These are phyloP conservation scores for Noctua janthe DNA, from an alignment of 2,888 invertebrate species.

Conservation along the genomic window DNA sequence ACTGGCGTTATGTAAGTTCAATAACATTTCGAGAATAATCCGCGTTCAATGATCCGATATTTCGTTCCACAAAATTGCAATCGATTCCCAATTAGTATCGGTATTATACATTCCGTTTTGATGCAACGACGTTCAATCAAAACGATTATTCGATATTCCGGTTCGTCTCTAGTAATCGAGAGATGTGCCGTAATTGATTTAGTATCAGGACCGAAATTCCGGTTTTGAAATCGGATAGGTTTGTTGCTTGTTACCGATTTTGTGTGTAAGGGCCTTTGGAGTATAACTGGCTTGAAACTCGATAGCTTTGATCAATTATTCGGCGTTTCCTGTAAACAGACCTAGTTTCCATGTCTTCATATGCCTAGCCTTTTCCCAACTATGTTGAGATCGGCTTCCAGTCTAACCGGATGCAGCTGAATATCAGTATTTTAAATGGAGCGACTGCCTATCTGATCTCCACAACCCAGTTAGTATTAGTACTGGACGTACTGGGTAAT, in stretches of 20 bases:
- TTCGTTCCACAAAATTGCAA: constrained; percentile 54
- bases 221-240: constrained; percentile 42
- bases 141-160: constrained; percentile 47
- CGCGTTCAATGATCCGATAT: constrained; percentile 30
- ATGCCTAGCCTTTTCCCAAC: too few species aligned
- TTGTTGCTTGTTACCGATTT: constrained; percentile 23
- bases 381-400: too few species aligned
- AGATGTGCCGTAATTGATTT: constrained; percentile 39
- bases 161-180: constrained; percentile 25
- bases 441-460: too few species aligned
- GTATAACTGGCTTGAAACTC: constrained; percentile 15
- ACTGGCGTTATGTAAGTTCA: constrained; percentile 26
- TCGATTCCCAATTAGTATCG: constrained; percentile 56
- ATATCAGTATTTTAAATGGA: too few species aligned
- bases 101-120: constrained; percentile 39
- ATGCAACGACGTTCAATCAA: constrained; percentile 59
- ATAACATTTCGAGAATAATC: constrained; percentile 22
- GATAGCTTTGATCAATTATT: constrained; percentile 36
- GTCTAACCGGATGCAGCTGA: too few species aligned
- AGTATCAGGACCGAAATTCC: constrained; percentile 14
- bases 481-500: too few species aligned
- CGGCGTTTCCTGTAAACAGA: constrained; percentile 21
- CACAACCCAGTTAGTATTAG: too few species aligned
- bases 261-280: constrained; percentile 12
- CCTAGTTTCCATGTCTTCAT: not conserved